Conservation (phyloP, 1,140 invertebrate genomes). For the Bombus superbus region DNA sequence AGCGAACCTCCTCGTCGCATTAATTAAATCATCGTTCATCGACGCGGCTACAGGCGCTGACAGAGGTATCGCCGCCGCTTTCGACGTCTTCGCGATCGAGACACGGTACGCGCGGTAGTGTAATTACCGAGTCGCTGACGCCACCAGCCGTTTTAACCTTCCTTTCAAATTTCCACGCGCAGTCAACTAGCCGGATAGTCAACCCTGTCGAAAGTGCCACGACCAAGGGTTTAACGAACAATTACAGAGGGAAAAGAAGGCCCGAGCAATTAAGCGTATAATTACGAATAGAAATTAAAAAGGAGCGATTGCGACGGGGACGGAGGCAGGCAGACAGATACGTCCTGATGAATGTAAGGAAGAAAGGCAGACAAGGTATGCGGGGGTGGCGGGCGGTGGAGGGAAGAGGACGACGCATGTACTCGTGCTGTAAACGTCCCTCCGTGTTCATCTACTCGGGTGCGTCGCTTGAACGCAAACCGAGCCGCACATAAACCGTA, state of each 20-base stretch:
- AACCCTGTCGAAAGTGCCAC: constrained; percentile 18
- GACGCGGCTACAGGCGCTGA: too few relatives aligned
- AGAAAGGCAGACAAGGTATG: background rate
- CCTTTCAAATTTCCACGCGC: constrained; percentile 33
- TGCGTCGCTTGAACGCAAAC: constrained; percentile 4
- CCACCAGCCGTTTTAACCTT: background rate
- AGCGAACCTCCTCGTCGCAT: background rate
- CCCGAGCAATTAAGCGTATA: constrained; percentile 31
- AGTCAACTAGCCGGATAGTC: background rate
- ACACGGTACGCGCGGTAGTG: background rate
- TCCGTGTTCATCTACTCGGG: background rate
- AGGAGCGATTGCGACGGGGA: background rate
- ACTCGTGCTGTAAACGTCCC: background rate
- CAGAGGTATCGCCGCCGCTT: background rate
- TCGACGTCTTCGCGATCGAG: constrained; percentile 4
- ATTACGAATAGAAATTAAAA: constrained; percentile 38
- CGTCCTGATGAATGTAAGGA: background rate
- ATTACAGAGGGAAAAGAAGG: constrained; percentile 9
- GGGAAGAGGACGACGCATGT: constrained; percentile 31
- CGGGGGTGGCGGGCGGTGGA: too few relatives aligned
- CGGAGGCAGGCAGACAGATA: background rate
- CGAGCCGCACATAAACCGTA: constrained; percentile 66
- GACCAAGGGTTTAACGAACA: constrained; percentile 42
- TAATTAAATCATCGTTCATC: constrained; percentile 11
- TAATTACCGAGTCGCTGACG: background rate